Conservation (phyloP, 2,888 invertebrate genomes). For the Coelinius sp. region DNA sequence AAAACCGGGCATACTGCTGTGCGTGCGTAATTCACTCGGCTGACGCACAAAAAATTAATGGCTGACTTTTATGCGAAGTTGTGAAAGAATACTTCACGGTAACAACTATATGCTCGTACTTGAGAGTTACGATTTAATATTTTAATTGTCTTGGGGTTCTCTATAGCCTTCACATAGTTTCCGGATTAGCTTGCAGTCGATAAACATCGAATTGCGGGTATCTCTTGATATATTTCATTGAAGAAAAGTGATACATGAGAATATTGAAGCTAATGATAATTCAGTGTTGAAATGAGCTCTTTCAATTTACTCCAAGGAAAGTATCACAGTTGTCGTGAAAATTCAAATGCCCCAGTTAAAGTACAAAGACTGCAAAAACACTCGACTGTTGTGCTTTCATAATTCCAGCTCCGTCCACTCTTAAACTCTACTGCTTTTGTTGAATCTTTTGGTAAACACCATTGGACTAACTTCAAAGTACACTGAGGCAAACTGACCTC, state of each 20-base stretch:
- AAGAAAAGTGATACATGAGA: too few species aligned
- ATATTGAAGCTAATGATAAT: too few species aligned
- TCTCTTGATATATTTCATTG: too few species aligned
- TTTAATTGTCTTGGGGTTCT: background rate
- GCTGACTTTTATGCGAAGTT: conserved; percentile 2
- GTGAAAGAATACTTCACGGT: conserved; percentile 11
- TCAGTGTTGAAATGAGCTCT: too few species aligned
- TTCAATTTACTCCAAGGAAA: background rate
- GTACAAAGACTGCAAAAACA: background rate
- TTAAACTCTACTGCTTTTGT: background rate
- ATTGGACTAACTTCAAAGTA: conserved; percentile 8
- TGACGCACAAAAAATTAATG: conserved; percentile 31
- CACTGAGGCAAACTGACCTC: too few species aligned
- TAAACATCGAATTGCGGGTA: too few species aligned
- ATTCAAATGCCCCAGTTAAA: background rate
- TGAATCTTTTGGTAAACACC: background rate
- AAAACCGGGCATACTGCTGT: conserved; percentile 30
- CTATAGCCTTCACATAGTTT: too few species aligned
- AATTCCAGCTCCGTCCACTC: background rate
- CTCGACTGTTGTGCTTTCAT: background rate
- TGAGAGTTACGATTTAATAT: background rate
- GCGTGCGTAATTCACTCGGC: conserved; percentile 35
- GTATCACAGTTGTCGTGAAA: background rate
- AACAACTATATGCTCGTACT: conserved; percentile 5
- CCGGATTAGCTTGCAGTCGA: too few species aligned